A percentile compares a stretch with the other conserved stretches of the same genome.
phyloP scores from a whole-genome alignment of 2,888 invertebrate genomes.

The Noctua pronuba region DNA sequence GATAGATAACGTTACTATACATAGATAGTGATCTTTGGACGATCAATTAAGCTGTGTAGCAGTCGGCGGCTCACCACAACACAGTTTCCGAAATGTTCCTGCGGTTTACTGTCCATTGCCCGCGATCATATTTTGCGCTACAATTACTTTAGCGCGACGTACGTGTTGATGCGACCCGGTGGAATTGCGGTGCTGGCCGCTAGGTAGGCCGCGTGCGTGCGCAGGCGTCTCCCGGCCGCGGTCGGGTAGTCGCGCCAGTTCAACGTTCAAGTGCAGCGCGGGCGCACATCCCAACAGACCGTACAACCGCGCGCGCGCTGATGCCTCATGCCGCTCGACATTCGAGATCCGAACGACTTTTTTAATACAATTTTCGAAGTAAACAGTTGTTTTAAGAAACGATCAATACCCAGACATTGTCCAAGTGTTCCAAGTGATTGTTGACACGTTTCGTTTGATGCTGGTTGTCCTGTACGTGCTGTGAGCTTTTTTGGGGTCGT shows the following conservation, averaged over 20 bases:
- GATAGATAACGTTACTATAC: slow-evolving; percentile 71
- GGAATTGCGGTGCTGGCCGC: slow-evolving; percentile 69
- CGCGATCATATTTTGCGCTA: slow-evolving; percentile 78
- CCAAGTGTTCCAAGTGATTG: slow-evolving; percentile 79
- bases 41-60: slow-evolving; percentile 83
- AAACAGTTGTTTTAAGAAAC: slow-evolving; percentile 68
- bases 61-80: slow-evolving; percentile 79
- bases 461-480: slow-evolving; percentile 68
- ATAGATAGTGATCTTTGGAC: slow-evolving; percentile 71
- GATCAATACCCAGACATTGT: slow-evolving; percentile 65
- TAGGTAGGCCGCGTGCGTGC: slow-evolving; percentile 47
- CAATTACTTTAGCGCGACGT: slow-evolving; percentile 68
- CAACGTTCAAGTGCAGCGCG: slow-evolving; percentile 87
- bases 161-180: slow-evolving; percentile 75
- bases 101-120: slow-evolving; percentile 83
- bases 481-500: slow-evolving; percentile 76
- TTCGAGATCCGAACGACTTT: slow-evolving; percentile 75
- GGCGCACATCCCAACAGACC: slow-evolving; percentile 83
- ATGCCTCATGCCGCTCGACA: slow-evolving; percentile 73
- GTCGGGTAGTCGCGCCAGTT: slow-evolving; percentile 83
- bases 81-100: slow-evolving; percentile 81
- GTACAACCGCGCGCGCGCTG: slow-evolving; percentile 78
- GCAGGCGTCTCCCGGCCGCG: slow-evolving; percentile 65
- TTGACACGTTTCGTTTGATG: slow-evolving; percentile 72
- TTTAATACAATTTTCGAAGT: slow-evolving; percentile 66